Evolutionary conservation across 2,888 invertebrate species (phyloP), one percentile per base, ranked within the genome.

Genomic region (Buathra laborator): DNA sequence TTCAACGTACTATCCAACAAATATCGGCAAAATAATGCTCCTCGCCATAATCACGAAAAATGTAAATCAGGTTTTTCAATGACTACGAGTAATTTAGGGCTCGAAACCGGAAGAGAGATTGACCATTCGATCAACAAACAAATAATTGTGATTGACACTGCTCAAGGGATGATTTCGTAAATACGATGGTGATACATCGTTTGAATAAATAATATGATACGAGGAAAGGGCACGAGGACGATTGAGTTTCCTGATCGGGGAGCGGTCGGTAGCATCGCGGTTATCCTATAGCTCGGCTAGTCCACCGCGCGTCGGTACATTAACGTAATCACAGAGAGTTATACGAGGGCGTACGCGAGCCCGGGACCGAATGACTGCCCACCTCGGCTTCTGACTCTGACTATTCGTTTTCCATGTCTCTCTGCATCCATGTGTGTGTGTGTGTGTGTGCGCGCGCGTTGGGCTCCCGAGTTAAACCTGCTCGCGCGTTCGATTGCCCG

Each of bases 311-410:
- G 86, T 86, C 88, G 89, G 89, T 89, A 86, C 89, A 89, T 89
- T 89, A 89, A 86, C 86, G 86, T 89, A 88, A 88, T 89, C 84
- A 88, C 89, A 89, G 86, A 84, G 89, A 83, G 70, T 83, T 75
- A 71, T 66, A 78, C 53, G 62, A 83, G 70, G 83, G 83, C 83
- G 83, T 83, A 37, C 68, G 70, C 14, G 32, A 71, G 75, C 19
- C 24, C 43, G 0, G 71, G 16, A 71, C 82, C 74, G 62, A 70
- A 67, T 68, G 44, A 9, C 66, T 70, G 64, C 82, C 48, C 62
- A 46, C 32, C 59, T 62, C 74, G 74, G 71, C 80, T 81, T 80
- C 81, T 82, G 79, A 75, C 86, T 71, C 74, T 82, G 75, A 72
- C 82, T 75, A 51, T 75, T 51, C 75, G 75, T 84, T 86, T 81